Percentiles rank a stretch among this genome's conserved stretches.
Conservation (phyloP, 2,113 vertebrate genomes). For the Nothocercus julius region DNA sequence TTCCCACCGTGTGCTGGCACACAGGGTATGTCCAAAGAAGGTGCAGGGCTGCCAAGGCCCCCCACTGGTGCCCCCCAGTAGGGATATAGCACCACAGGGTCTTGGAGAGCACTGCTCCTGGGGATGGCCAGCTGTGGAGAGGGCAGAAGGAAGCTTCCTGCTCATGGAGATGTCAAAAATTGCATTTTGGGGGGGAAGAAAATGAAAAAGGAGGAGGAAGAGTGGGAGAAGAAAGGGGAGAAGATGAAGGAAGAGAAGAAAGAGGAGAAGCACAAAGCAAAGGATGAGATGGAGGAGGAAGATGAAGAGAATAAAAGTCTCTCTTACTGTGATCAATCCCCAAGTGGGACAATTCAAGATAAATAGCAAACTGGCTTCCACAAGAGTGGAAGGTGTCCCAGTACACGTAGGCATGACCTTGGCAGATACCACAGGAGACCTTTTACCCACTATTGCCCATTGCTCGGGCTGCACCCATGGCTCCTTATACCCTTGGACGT, state of each 20-base stretch:
- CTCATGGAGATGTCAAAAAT: not conserved
- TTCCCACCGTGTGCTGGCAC: not conserved
- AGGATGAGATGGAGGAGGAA: not conserved
- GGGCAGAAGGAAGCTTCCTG: not conserved
- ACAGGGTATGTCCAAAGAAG: not conserved
- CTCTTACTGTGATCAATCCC: not conserved
- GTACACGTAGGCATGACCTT: not conserved
- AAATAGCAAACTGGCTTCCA: not conserved
- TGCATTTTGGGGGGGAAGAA: not conserved
- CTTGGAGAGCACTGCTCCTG: not conserved
- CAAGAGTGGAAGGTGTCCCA: not conserved
- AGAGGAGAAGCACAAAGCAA: not conserved
- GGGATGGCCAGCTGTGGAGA: too few species aligned
- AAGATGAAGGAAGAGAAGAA: not conserved
- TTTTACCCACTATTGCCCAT: not conserved
- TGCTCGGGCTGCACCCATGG: not conserved
- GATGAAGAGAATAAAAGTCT: not conserved
- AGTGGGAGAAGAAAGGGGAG: not conserved
- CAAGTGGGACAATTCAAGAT: not conserved
- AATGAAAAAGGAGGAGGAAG: not conserved
- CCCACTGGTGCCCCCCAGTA: not conserved
- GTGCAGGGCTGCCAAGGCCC: accelerated
- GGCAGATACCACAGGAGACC: too few species aligned
- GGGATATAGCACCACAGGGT: accelerated
- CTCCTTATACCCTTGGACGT: not conserved